Evolutionary conservation across 2,113 vertebrate genomes (phyloP), one percentile per base, ranked within the genome.

Genomic region (Microtus richardsoni): DNA sequence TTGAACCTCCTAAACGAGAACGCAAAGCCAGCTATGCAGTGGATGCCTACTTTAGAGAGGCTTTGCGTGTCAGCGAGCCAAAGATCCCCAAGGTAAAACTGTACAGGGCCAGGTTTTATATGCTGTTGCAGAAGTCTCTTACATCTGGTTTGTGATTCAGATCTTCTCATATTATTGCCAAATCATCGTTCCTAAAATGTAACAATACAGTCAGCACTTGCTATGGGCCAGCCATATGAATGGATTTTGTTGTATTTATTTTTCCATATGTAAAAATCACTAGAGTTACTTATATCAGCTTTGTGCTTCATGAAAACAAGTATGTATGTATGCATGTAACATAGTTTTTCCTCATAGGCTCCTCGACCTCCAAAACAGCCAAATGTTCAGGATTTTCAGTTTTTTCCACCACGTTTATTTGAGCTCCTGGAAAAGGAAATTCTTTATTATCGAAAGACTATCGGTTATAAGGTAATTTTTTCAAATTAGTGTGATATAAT

Each of bases 361-460:
- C 99, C 99, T 66, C 98, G 99, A 93, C 99, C 99, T 94, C 99
- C 99, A 22, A 99, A 99, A 96, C 99, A 99, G 95, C 99, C 99
- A 94, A 99, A 99, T 97, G 99, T 99, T 97, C 99, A 99, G 95
- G 99, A 99, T 98, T 99, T 99, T 97, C 99, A 99, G 41, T 99
- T 99, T 97, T 99, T 99, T 73, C 99, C 99, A 62, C 99, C 99
- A 64, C 98, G 98, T 79, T 98, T 99, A 87, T 99, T 99, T 98
- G 99, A 99, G 92, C 98, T 99, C 89, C 98, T 99, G 96, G 99
- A 99, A 97, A 99, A 99, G 98, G 99, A 99, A 98, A 99, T 99
- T 96, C 98, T 99, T 41, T 98, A 99, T 97, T 99, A 99, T 97
- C 98, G 99, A 95, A 99, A 99, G 97, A 99, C 99, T 54, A 99